Base-by-base conservation (phyloP, 2,113 vertebrate species). In the Bambusicola thoracicus region DNA sequence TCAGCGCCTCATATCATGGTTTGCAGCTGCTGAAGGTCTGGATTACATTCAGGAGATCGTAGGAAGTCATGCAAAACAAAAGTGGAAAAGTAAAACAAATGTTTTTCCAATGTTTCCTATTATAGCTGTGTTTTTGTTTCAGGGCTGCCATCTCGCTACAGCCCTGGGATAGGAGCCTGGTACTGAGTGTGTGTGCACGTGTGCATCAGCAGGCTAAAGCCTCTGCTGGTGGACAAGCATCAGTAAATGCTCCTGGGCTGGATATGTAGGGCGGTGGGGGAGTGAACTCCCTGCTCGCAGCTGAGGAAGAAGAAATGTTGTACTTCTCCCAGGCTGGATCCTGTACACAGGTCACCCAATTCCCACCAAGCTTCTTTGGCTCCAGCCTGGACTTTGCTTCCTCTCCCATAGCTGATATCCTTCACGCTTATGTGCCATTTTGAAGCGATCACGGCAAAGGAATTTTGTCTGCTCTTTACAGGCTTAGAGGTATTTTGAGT, bases 11-110 rank as follows among this genome's bases (percentile, higher is more conserved):
- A 75, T 27, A 80, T 36, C 6, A 0, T 40, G 51, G 22, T 36
- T 72, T 88, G 61, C 82, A 87, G 49, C 78, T 93, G 86, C 66
- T 46, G 63, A 24, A 32, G 25, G 20, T 56, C 61, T 87, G 76
- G 56, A 22, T 74, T 72, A 4, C 56, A 55, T 56, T 85, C 81
- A 89, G 11, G 17, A 89, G 58, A 41, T 15, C 76, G 49, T 59
- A 74, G 41, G 63, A 91, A 87, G n/a, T 69, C 34, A 29, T 68
- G 75, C 49, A 87, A 94, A 92, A 85, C 41, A 85, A 93, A 84
- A 0, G 2, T 14, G 19, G n/a, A 84, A 80, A 91, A 85, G 53
- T 61, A 92, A 87, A 81, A 6, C 19, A 59, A 75, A 61, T 32
- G 4, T 48, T 80, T 89, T 89, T 63, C 70, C 62, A 65, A 38